Evolutionary conservation across 2,797 vertebrate genomes (phyloP).

Genomic region (Syncerus caffer): DNA sequence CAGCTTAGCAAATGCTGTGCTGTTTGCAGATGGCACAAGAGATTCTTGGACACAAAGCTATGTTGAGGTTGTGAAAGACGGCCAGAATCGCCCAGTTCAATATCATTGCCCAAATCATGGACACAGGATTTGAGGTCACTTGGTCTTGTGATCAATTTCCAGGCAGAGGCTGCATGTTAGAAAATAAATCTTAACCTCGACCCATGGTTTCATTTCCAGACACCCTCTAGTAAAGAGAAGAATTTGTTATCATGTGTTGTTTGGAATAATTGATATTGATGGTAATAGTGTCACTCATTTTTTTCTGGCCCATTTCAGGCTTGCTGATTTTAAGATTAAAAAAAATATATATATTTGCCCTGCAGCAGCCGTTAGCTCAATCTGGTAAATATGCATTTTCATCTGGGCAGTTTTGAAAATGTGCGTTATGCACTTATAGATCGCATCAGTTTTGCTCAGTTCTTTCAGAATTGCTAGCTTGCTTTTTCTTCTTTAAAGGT

Average conservation of each 20-base stretch:
- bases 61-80: background rate
- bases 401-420: slow-evolving; percentile 32
- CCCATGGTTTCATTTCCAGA: background rate
- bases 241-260: background rate
- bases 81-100: background rate
- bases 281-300: slow-evolving; percentile 7
- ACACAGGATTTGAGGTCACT: background rate
- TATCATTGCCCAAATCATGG: background rate
- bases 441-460: background rate
- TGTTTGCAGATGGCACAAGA: slow-evolving; percentile 76
- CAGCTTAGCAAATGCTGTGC: slow-evolving; percentile 52
- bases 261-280: slow-evolving; percentile 37
- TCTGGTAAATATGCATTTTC: slow-evolving; percentile 27
- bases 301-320: slow-evolving; percentile 50
- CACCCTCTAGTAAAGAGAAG: background rate
- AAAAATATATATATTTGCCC: background rate
- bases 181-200: background rate
- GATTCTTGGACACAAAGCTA: slow-evolving; percentile 65
- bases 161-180: background rate
- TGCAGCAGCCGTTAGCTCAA: slow-evolving; percentile 34
- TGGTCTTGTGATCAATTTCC: background rate
- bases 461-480: slow-evolving; percentile 12
- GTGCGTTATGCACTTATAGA: background rate
- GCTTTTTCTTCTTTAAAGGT: background rate
- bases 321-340: slow-evolving; percentile 51